Evolutionary conservation across 1,140 invertebrate species (phyloP), one percentile per base, ranked within the genome.

Genomic region (Ceratoteleas bidentatus): DNA sequence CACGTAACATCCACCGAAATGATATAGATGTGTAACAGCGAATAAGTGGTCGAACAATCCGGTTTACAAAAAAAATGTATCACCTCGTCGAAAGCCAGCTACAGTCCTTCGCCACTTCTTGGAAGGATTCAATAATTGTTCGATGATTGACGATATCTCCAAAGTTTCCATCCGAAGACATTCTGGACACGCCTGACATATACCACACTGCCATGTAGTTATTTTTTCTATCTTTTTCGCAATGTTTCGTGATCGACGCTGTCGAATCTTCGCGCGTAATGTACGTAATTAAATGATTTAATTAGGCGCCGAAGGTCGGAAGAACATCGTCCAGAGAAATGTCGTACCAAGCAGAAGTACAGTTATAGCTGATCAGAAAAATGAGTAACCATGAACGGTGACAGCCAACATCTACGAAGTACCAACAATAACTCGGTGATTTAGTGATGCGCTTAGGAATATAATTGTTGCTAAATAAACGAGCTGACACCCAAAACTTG

Each of bases 31-130:
- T 74, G 45, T 65, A 65, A 24, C 70, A 57, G 69, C 43, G 78
- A 75, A 75, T 72, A 66, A 40, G 61, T 32, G 32, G 68, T 65
- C 65, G 81, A 83, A 84, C 85, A 88, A 86, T 88, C 85, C 87
- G 86, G 86, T 88, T 88, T 85, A 68, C 60, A 76, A 74, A 85
- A 87, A 87, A 88, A 82, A 84, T 66, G 65, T 81, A 75, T 68
- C 53, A 81, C 53, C 66, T 80, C 78, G 75, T 80, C 78, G 75
- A 69, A 64, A 45, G 60, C 47, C 78, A 62, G 24, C 60, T 45
- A 53, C 78, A 85, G 57, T 84, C 82, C 81, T 85, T 87, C 77
- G 45, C 70, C 45, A 66, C 36, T 88, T 88, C 85, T 84, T 65
- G 75, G 84, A 88, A 88, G 77, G 62, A 76, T 69, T 87, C 84